Evolutionary conservation across 2,888 invertebrate genomes (phyloP).

Genomic region (Rutpela maculata): DNA sequence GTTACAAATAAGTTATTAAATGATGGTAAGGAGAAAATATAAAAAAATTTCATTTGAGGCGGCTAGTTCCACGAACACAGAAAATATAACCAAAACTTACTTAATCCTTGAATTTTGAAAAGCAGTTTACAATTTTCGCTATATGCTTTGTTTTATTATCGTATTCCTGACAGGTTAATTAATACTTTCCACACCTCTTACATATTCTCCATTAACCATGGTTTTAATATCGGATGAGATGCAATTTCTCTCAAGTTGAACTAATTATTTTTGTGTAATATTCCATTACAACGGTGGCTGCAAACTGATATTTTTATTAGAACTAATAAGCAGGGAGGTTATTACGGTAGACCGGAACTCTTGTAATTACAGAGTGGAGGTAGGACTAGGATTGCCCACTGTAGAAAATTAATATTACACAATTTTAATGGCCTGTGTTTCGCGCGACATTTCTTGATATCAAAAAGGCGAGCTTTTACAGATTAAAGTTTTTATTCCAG

Average conservation of each 20-base stretch:
- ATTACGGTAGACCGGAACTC: conserved; percentile 64
- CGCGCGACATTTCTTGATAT: not conserved
- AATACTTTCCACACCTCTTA: not conserved
- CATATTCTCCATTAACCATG: conserved; percentile 4
- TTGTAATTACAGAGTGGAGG: conserved; percentile 62
- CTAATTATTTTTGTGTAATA: conserved; percentile 41
- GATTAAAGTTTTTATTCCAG: too few relatives aligned
- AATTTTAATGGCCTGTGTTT: conserved; percentile 8
- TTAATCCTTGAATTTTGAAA: too few relatives aligned
- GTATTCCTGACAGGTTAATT: not conserved
- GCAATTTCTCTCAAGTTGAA: conserved; percentile 15
- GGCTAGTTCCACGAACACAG: too few relatives aligned
- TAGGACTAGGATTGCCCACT: conserved; percentile 3
- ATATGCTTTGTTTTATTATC: not conserved
- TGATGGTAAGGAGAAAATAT: too few relatives aligned
- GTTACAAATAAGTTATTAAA: too few relatives aligned
- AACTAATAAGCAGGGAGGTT: conserved; percentile 65
- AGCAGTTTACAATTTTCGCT: too few relatives aligned
- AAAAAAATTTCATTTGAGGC: too few relatives aligned
- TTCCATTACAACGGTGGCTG: conserved; percentile 45
- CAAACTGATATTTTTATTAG: conserved; percentile 61
- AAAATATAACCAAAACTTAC: too few relatives aligned
- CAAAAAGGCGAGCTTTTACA: not conserved
- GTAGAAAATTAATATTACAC: conserved; percentile 29
- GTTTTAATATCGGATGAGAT: conserved; percentile 28